A percentile compares a stretch with the other conserved stretches of the same genome.
Conservation (phyloP, 2,888 invertebrate genomes). For the Ochropleura plecta region DNA sequence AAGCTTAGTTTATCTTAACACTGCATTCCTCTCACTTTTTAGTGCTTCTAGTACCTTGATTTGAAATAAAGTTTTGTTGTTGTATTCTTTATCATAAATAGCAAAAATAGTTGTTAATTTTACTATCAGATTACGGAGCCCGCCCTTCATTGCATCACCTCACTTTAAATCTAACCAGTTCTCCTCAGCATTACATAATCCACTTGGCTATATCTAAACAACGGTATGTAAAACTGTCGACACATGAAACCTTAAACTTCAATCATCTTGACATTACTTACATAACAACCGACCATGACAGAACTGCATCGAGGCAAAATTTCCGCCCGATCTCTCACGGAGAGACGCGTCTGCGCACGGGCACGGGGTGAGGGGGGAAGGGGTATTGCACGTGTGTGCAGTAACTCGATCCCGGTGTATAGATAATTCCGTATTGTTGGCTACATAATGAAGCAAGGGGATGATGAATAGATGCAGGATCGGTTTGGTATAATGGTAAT, state of each 20-base stretch:
- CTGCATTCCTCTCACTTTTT: neutral
- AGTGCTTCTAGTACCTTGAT: too few species aligned
- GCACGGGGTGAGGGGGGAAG: constrained; percentile 56
- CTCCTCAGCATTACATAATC: constrained; percentile 24
- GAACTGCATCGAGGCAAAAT: constrained; percentile 68
- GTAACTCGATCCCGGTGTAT: constrained; percentile 78
- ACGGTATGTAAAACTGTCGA: constrained; percentile 41
- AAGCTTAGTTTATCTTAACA: neutral
- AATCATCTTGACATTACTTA: constrained; percentile 68
- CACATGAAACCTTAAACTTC: constrained; percentile 67
- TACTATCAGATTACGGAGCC: neutral
- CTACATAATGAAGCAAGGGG: constrained; percentile 67
- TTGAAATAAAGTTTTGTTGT: neutral
- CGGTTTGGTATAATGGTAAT: constrained; percentile 58
- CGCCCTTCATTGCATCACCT: neutral
- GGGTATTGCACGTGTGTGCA: constrained; percentile 78
- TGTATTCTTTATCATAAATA: neutral
- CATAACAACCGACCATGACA: constrained; percentile 66
- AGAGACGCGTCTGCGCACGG: constrained; percentile 64
- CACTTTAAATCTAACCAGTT: neutral
- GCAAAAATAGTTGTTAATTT: neutral
- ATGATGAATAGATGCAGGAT: constrained; percentile 71
- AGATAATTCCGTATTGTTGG: constrained; percentile 80
- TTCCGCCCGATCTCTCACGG: constrained; percentile 62
- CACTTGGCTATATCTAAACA: constrained; percentile 6